These are phyloP conservation scores for Hypocryptadius cinnamomeus DNA, from an alignment of 2,113 vertebrate species.

Conservation along the genomic window DNA sequence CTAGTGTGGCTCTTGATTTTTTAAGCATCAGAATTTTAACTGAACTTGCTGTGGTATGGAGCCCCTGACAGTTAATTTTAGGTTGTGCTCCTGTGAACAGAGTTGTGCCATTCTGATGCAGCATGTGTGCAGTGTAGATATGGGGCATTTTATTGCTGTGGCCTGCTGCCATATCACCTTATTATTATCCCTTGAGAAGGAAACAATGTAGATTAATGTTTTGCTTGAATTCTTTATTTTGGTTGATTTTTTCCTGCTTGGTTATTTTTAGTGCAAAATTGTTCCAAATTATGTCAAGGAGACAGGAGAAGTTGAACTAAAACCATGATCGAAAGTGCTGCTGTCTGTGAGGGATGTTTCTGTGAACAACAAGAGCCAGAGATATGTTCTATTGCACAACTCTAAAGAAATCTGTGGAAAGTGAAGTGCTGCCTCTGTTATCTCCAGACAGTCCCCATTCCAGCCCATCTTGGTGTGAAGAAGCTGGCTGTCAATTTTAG, in stretches of 20 bases:
- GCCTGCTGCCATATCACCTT: background rate
- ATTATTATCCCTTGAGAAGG: background rate
- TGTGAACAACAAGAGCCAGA: background rate
- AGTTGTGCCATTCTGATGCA: background rate
- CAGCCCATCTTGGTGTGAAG: accelerated
- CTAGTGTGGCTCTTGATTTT: background rate
- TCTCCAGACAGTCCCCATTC: background rate
- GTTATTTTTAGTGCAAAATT: constrained; percentile 25
- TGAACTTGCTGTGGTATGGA: background rate
- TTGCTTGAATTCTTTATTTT: constrained; percentile 14
- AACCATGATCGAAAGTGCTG: background rate
- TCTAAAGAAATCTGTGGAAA: background rate
- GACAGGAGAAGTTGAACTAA: background rate
- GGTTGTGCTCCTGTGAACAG: background rate
- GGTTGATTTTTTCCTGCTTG: background rate
- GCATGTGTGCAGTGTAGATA: background rate
- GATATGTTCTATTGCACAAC: background rate
- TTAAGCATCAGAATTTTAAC: background rate
- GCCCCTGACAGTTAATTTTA: background rate
- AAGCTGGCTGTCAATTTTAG: background rate
- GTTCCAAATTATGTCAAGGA: background rate
- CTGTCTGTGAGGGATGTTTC: background rate
- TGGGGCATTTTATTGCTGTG: background rate
- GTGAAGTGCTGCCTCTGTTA: background rate
- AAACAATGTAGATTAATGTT: background rate